phyloP scores from a whole-genome alignment of 2,888 invertebrate genomes.

The Dione vanillae region DNA sequence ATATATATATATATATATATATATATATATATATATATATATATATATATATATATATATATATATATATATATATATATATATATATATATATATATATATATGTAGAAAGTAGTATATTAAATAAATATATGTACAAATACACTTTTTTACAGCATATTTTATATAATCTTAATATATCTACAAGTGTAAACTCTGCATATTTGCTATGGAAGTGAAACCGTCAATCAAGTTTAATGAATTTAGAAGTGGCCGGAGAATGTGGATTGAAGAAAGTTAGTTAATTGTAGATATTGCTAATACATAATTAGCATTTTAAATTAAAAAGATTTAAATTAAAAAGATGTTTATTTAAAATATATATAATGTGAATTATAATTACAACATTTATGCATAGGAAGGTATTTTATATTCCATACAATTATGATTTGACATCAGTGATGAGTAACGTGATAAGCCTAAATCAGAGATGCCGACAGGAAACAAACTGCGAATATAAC shows the following conservation, averaged over 20 bases:
- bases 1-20: too few species aligned
- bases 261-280: slow-evolving; percentile 40
- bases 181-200: not conserved
- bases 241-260: slow-evolving; percentile 36
- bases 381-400: not conserved
- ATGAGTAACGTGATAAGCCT: slow-evolving; percentile 5
- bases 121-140: too few species aligned
- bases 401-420: not conserved
- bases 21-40: too few species aligned
- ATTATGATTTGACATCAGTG: not conserved
- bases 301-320: not conserved
- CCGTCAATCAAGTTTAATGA: slow-evolving; percentile 33
- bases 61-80: too few species aligned
- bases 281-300: slow-evolving; percentile 20
- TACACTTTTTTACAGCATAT: too few species aligned
- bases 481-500: slow-evolving; percentile 11
- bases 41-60: too few species aligned
- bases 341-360: too few species aligned
- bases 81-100: too few species aligned
- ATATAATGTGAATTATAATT: not conserved
- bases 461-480: slow-evolving; percentile 7
- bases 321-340: too few species aligned
- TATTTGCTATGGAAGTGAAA: slow-evolving; percentile 36
- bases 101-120: too few species aligned
- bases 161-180: not conserved